Evolutionary conservation across 1,140 invertebrate species (phyloP), one percentile per base, ranked within the genome.

Genomic region (Pseudomyrmex flavicornis): DNA sequence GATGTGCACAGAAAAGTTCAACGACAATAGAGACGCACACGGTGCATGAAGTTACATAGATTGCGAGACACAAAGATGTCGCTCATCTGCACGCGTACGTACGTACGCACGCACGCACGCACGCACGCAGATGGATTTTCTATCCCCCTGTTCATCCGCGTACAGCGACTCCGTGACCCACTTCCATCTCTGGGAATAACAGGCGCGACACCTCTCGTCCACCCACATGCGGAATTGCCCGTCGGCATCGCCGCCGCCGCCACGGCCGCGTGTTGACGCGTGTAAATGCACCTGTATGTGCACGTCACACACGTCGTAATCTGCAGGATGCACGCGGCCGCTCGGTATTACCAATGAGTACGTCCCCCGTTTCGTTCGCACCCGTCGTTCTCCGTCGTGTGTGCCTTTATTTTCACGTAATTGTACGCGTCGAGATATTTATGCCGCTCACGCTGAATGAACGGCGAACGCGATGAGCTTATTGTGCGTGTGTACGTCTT

Each of bases 121-220:
- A 2, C 48, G 48, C 56, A 54, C 56, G 59, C 79, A 65, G 59
- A 59, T 76, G 58, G 58, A 65, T 86, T 85, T 90, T 87, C 86
- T 70, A 90, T 87, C 89, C 68, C 87, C 68, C 89, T 89, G 90
- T 90, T 90, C 82, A 90, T 88, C 72, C 68, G 84, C 76, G 70
- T 56, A 65, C 79, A 76, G 80, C 85, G 80, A 74, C 87, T 87
- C 72, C 85, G 66, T 89, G 89, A 90, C 90, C 90, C 85, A 90
- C 90, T 89, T 90, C 89, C 82, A 79, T 83, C 84, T 80, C 74
- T 73, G 69, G 83, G 82, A 90, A 90, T 90, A 89, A 88, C 88
- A 82, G 68, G 62, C 83, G 48, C 68, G 63, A 58, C 75, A 56
- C 17, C 52, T 70, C 74, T 50, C 75, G 54, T 85, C 70, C 89